Evolutionary conservation across 2,113 vertebrate genomes (phyloP), one percentile per base, ranked within the genome.

Genomic region (Psittacus erithacus): DNA sequence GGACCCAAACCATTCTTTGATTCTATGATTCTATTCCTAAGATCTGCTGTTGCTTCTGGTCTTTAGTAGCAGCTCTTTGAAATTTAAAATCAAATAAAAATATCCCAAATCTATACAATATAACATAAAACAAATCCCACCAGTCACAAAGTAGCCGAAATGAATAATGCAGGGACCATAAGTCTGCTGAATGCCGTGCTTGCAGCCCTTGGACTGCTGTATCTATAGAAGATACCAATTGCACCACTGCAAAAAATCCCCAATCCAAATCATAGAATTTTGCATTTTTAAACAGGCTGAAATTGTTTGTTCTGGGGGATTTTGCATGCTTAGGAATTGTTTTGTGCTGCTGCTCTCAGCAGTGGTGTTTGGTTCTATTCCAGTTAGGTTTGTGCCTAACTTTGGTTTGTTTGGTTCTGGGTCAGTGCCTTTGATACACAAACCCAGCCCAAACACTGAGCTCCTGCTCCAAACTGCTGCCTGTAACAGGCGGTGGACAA

Each of bases 41-140:
- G 8, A 27, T 31, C 20, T 46, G 13, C 17, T 63, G 13, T 43
- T 63, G 14, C 22, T 81, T 39, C 49, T 87, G 57, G 25, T 64
- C 71, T 78, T 10, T 17, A 31, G 25, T 31, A 47, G 44, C 4
- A 23, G 7, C 7, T 12, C 39, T 52, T 25, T 68, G 67, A 91
- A 76, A 74, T 22, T 5, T 1, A 46, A n/a, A 63, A 52, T 11
- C 3, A 5, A 8, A 5, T 0, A 7, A 47, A 43, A 39, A 20
- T 3, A 25, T 18, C 11, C 19, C 29, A 27, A 24, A 59, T 29
- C 12, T 68, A 23, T 68, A 0, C 23, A 17, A 57, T 8, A 17
- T 57, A 73, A 57, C 9, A 4, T 11, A 23, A 13, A 19, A 76
- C 12, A 50, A 86, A 80, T 44, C 43, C 43, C 35, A 80, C 4